Base-by-base conservation (phyloP, 2,888 invertebrate genomes). In the Volucella bombylans region DNA sequence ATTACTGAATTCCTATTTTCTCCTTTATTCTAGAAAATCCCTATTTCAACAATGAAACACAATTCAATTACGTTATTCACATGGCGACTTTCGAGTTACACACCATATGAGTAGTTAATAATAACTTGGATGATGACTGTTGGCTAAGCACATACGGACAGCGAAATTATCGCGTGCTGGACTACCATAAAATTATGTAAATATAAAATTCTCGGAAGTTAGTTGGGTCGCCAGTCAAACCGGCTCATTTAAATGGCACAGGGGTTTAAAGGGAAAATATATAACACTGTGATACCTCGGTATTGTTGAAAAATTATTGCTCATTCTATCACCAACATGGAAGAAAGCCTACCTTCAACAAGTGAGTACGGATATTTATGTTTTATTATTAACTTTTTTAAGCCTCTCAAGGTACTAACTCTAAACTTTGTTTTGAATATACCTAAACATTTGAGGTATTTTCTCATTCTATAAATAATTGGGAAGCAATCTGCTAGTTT, bases 331-430 rank as follows among this genome's bases (percentile, higher is more conserved):
- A 43, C 23, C 39, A 38, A 49, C 31, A 80, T 80, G 80, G 74
- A 61, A 10, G 74, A 80, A 57, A 61, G 6, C 38, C 18, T 57
- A 45, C 23, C 61, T 68, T 80, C 74, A 80, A 68, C 74, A 74
- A 74, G 80, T 80, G 55, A 80, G 80, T 80, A 59, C 11, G 10
- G 12, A 1, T 14, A 49, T 43, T 41, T 47, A 15, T 69, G 8
- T 31, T 38, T 38, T 31, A 43, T 54, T 18, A 23, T 52, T 67
- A 23, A 45, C 2, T 65, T 50, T 9, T 41, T 18, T 4, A 41
- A 65, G n/a, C 31, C 31, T 0, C 6, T 31, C 0, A 6, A 6
- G 6, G 31, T 6, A 31, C 6, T 6, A 31, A 6, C 31, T 31
- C 31, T 31, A 31, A 4, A 23, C 1, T 23, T 2, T 23, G 2